Base-by-base conservation (phyloP, 2,113 vertebrate genomes). In the Neopipo cinnamomea region DNA sequence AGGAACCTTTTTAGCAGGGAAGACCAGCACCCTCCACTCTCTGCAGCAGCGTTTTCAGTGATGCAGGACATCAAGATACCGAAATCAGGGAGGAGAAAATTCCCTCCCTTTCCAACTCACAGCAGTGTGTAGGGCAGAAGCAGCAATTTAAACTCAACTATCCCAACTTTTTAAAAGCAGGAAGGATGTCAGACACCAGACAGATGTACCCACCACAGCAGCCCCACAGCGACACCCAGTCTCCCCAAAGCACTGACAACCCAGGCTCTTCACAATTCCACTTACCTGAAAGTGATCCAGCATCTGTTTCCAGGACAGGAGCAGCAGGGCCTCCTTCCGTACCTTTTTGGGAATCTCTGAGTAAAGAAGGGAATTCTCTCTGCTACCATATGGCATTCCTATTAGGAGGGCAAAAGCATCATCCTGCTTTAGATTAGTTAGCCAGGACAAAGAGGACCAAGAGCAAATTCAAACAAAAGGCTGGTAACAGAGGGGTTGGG, bases 261-360 rank as follows among this genome's bases (percentile, higher is more conserved):
- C 41, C 85, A 24, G 3, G 15, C 27, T 42, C n/a, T 21, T 27
- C n/a, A 27, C 47, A 12, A 16, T 53, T 41, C 8, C 8, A 20
- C 95, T 89, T 67, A 99, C 99, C 99, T 99, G 99, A 88, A 99
- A 99, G 92, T 99, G 99, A 98, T 99, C 99, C 95, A 99, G 97
- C 99, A 99, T 99, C 98, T 99, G 99, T 85, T 99, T 99, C 99
- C 99, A 99, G 3, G 99, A 99, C 96, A 99, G 97, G 91, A 99
- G 98, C 71, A 99, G 96, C 73, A 99, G 97, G 30, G 99, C 98
- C 96, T 99, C 99, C 95, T 99, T 99, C 76, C 99, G 98, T 63
- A 99, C 97, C 98, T 99, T 99, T 98, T 98, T 99, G 91, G 99
- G 99, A 91, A 99, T 99, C 98, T 99, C 99, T 5, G 99, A 99